phyloP scores from a whole-genome alignment of 2,113 vertebrate genomes.

The Anas platyrhynchos region DNA sequence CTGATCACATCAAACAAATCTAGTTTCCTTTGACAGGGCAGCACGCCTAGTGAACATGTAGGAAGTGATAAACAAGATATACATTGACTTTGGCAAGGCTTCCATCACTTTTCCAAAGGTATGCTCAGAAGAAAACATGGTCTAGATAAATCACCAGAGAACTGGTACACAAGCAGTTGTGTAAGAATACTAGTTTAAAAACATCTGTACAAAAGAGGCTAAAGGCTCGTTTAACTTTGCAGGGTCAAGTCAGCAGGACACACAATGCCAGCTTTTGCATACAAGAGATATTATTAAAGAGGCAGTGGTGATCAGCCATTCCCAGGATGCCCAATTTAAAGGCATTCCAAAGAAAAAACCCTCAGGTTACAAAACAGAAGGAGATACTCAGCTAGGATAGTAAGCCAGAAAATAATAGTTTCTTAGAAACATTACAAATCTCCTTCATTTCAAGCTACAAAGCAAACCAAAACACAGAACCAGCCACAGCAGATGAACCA shows the following conservation, averaged over 20 bases:
- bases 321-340: background rate
- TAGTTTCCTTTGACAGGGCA: background rate
- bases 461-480: background rate
- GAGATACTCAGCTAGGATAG: fast-evolving
- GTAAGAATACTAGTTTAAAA: background rate
- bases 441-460: background rate
- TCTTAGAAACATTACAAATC: background rate
- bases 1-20: background rate
- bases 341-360: background rate
- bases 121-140: background rate
- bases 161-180: background rate
- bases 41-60: fast-evolving
- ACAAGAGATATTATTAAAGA: background rate
- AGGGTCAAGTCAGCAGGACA: background rate
- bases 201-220: background rate
- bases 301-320: background rate
- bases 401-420: background rate
- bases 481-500: background rate
- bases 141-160: background rate
- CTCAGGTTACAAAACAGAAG: background rate
- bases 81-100: background rate
- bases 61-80: background rate
- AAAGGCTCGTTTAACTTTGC: background rate
- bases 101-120: background rate
- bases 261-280: background rate